These are phyloP conservation scores for Lutjanus argentimaculatus DNA, from an alignment of 2,797 vertebrate genomes.

Conservation along the genomic window DNA sequence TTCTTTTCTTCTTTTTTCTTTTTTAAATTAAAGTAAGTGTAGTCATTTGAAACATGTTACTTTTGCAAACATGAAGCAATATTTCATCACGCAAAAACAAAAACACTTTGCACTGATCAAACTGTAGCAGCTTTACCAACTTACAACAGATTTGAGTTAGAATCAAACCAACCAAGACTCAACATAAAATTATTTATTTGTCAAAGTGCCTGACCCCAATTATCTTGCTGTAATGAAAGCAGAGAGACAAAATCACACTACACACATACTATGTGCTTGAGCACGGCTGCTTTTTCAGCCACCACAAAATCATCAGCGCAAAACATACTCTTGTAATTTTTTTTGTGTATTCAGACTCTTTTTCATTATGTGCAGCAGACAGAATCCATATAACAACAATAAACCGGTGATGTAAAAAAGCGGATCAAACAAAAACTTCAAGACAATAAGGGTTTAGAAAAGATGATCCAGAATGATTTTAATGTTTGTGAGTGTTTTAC, in stretches of 20 bases:
- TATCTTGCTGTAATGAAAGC: background rate
- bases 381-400: background rate
- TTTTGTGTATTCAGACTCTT: background rate
- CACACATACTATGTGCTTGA: background rate
- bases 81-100: background rate
- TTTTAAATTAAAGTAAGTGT: background rate
- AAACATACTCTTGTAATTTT: too few species aligned
- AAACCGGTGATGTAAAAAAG: background rate
- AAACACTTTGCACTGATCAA: background rate
- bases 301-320: background rate
- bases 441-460: background rate
- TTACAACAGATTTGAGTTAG: background rate
- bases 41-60: background rate
- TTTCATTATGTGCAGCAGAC: background rate
- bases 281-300: background rate
- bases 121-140: background rate
- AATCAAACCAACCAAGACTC: background rate
- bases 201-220: background rate
- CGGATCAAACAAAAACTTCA: background rate
- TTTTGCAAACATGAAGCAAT: background rate
- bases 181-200: background rate
- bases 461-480: background rate
- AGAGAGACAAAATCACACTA: background rate
- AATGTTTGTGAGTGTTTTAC: conserved; percentile 11
- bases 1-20: too few species aligned